These are phyloP conservation scores for Tachyglossus aculeatus DNA, from an alignment of 2,797 vertebrate genomes.

Conservation along the genomic window DNA sequence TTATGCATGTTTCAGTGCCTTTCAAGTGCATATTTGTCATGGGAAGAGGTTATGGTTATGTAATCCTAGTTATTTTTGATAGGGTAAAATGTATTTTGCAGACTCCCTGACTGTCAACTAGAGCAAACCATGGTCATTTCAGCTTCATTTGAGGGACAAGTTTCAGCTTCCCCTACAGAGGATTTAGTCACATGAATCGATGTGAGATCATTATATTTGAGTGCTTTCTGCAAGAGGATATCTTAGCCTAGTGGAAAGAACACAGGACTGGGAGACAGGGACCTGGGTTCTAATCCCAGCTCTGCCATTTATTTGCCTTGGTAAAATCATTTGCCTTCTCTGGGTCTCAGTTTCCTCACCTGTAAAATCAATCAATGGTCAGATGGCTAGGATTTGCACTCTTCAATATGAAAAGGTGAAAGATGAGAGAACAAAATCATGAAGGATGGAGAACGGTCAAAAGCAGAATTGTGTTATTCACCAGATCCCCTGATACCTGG, in stretches of 20 bases:
- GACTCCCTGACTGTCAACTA: slow-evolving; percentile 35
- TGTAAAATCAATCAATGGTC: no score
- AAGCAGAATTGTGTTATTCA: no score
- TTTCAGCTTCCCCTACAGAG: no score
- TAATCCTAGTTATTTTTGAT: slow-evolving; percentile 65
- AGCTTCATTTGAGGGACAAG: slow-evolving; percentile 1
- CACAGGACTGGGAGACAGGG: background rate
- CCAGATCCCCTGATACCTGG: no score
- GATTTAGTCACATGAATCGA: background rate
- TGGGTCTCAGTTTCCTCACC: no score
- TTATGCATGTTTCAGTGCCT: slow-evolving; percentile 65
- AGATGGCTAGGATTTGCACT: no score
- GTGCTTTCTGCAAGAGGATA: slow-evolving; percentile 14
- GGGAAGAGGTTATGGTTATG: slow-evolving; percentile 62
- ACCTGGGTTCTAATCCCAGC: background rate
- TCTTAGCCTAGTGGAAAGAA: no score
- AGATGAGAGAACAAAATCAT: no score
- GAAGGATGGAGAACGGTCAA: no score
- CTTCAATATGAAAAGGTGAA: no score
- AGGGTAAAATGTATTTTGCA: slow-evolving; percentile 48
- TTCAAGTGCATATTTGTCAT: slow-evolving; percentile 66
- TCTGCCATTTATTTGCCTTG: no score
- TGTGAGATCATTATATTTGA: background rate
- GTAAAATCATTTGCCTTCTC: no score
- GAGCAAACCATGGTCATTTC: slow-evolving; percentile 17